Conservation (phyloP, 2,113 vertebrate genomes). For the Pantherophis guttatus region DNA sequence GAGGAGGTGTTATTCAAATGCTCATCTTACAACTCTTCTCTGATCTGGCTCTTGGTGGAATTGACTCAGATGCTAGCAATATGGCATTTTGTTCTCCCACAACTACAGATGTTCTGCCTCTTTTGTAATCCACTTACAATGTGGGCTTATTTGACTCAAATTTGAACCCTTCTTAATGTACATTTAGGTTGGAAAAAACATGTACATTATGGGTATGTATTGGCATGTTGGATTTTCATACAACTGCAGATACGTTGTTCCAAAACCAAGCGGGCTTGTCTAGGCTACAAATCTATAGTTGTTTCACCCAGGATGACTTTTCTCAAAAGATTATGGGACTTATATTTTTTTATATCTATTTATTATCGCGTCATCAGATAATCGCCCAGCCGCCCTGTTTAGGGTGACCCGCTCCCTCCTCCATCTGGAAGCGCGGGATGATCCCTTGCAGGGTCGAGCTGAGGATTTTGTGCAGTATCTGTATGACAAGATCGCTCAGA, state of each 20-base stretch:
- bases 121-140: slow-evolving; percentile 7
- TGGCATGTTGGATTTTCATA: neutral
- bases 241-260: neutral
- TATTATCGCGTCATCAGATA: too few relatives aligned
- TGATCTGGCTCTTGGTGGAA: slow-evolving; percentile 23
- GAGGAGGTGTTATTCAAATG: slow-evolving; percentile 1
- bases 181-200: neutral
- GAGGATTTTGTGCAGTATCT: too few relatives aligned
- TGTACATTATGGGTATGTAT: neutral
- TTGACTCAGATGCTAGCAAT: neutral
- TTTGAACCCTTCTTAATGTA: neutral
- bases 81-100: neutral
- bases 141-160: slow-evolving; percentile 18
- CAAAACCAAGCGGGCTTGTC: neutral
- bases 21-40: neutral
- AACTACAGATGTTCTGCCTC: accelerated
- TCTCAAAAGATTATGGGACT: neutral
- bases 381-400: too few relatives aligned
- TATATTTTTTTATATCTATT: neutral
- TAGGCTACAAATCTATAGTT: neutral
- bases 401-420: too few relatives aligned
- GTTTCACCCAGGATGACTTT: neutral
- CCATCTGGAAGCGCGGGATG: too few relatives aligned
- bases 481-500: too few relatives aligned
- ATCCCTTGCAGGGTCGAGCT: too few relatives aligned